A percentile compares a stretch with the other conserved stretches of the same genome.
Conservation (phyloP, 2,888 invertebrate species). For the Cosmia trapezina region DNA sequence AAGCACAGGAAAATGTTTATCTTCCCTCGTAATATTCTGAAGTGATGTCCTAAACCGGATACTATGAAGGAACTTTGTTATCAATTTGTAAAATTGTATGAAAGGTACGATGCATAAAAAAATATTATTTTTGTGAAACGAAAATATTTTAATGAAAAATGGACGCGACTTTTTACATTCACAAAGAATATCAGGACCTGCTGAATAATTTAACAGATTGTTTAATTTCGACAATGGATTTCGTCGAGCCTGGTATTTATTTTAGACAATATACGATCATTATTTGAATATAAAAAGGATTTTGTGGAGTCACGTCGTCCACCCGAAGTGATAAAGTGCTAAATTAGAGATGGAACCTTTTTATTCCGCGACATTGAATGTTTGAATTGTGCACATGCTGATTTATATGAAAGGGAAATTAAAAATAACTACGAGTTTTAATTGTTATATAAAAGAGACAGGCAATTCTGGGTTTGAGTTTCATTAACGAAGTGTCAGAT, state of each 20-base stretch:
- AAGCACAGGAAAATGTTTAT: no score
- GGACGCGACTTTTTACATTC: not conserved
- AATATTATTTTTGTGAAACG: not conserved
- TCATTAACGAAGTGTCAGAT: slow-evolving; percentile 4
- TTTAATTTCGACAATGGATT: slow-evolving; percentile 49
- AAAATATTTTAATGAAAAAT: no score
- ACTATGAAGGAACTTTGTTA: not conserved
- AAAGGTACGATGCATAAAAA: not conserved
- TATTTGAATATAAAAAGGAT: slow-evolving; percentile 31
- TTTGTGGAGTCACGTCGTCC: slow-evolving; percentile 23
- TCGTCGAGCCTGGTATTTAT: slow-evolving; percentile 41
- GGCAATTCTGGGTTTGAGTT: slow-evolving; percentile 14
- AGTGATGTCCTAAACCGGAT: not conserved
- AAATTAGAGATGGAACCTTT: slow-evolving; percentile 32
- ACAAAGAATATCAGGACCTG: slow-evolving; percentile 61
- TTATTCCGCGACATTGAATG: slow-evolving; percentile 19
- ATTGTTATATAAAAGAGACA: not conserved
- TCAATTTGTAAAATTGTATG: not conserved
- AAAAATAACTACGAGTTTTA: slow-evolving; percentile 5
- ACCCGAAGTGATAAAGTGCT: slow-evolving; percentile 19
- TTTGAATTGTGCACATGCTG: slow-evolving; percentile 10
- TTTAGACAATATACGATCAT: slow-evolving; percentile 30
- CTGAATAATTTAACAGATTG: slow-evolving; percentile 68
- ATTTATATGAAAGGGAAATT: slow-evolving; percentile 9
- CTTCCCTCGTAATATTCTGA: slow-evolving; percentile 24